Evolutionary conservation across 2,888 invertebrate genomes (phyloP), one percentile per base, ranked within the genome.

Genomic region (Chymomyza procnemis): DNA sequence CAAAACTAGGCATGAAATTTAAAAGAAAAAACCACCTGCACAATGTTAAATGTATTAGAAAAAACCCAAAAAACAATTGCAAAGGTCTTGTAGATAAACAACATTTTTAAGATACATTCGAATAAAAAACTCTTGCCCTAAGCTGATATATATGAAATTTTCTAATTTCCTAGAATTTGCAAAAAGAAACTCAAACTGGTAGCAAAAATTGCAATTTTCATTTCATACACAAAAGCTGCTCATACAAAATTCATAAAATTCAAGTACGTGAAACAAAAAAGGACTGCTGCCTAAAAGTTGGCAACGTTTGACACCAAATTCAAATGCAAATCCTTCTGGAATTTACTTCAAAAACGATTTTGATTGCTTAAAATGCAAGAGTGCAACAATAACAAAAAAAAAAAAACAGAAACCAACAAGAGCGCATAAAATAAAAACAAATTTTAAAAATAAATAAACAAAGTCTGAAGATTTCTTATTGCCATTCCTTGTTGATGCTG

Each of bases 281-380:
- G 34, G 34, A 41, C 34, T 41, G 8, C 9, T 8, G 26, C 56
- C 30, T 12, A 21, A 21, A 56, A 56, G 56, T 16, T 16, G 30
- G 34, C 34, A 41, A 41, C 34, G 34, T 14, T 41, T 41, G 34
- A 41, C 34, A 41, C 34, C 34, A 41, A 41, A 41, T 41, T 41
- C 34, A 41, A 41, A 57, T 83, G 80, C 77, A 83, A 80, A 80
- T 83, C 75, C 64, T 58, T 61, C n/a, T n/a, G 67, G 77, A 83
- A 83, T 80, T 41, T 80, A 79, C 79, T 64, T 80, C 80, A 80
- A 80, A 41, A 41, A 80, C 83, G 80, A 67, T 80, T 80, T 80
- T 83, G 80, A 83, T 79, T 80, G 76, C 83, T 79, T 66, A 75
- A 83, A 80, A 82, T 66, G 78, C 73, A 70, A 47, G 66, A 22